Percentiles rank a stretch among this genome's conserved stretches.
phyloP scores from a whole-genome alignment of 2,888 invertebrate species.

The Eilema depressum region DNA sequence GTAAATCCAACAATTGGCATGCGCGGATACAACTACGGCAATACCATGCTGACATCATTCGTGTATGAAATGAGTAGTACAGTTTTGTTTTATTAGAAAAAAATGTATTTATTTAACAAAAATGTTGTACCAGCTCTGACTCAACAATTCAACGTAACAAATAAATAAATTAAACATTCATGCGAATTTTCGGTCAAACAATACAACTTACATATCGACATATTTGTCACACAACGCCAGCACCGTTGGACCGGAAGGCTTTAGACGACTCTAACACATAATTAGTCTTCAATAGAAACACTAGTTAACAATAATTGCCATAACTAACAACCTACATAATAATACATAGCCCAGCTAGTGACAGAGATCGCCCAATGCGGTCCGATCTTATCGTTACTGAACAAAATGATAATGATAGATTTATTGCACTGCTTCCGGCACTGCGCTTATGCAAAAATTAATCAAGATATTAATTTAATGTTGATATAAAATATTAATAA shows the following conservation, averaged over 20 bases:
- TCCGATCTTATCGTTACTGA: conserved; percentile 56
- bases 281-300: conserved; percentile 49
- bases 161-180: conserved; percentile 80
- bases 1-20: conserved; percentile 81
- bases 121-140: conserved; percentile 79
- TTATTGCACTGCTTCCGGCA: conserved; percentile 67
- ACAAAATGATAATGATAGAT: conserved; percentile 56
- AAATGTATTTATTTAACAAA: conserved; percentile 86
- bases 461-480: conserved; percentile 57
- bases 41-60: conserved; percentile 87
- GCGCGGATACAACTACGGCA: conserved; percentile 82
- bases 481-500: conserved; percentile 69
- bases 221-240: conserved; percentile 76
- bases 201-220: conserved; percentile 79
- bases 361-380: conserved; percentile 54
- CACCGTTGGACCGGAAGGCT: conserved; percentile 63
- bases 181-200: conserved; percentile 82
- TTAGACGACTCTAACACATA: conserved; percentile 56
- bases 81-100: conserved; percentile 77
- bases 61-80: conserved; percentile 78
- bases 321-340: conserved; percentile 35
- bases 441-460: conserved; percentile 62
- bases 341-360: conserved; percentile 33
- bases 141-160: conserved; percentile 83
- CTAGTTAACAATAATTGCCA: conserved; percentile 40